Conservation (phyloP, 2,113 vertebrate genomes). For the Melanocharis versteri region DNA sequence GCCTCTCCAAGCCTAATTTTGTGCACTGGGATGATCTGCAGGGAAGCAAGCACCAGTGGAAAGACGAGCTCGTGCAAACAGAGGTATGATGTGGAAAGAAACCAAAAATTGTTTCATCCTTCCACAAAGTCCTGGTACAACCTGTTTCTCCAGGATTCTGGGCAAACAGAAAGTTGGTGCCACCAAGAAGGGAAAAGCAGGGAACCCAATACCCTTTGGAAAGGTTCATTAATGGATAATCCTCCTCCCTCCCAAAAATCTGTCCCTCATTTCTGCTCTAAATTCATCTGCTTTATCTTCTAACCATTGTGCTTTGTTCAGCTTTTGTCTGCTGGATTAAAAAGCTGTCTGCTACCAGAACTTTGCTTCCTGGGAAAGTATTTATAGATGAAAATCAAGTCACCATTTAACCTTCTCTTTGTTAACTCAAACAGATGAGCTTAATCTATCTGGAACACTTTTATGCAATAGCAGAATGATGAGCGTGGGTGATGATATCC, state of each 20-base stretch:
- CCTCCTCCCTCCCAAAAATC: not conserved
- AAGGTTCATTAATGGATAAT: not conserved
- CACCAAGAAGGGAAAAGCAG: not conserved
- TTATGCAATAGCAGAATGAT: not conserved
- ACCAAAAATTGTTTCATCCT: fast-evolving
- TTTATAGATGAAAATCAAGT: slow-evolving; percentile 10
- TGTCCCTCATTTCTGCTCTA: not conserved
- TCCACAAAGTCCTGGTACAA: not conserved
- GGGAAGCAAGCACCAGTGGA: not conserved
- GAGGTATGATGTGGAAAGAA: not conserved
- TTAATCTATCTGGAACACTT: not conserved
- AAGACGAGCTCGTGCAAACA: not conserved
- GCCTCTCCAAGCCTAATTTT: not conserved
- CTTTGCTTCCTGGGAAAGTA: not conserved
- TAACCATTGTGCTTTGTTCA: not conserved
- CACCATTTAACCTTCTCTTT: not conserved
- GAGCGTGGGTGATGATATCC: not conserved
- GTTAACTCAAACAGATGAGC: not conserved
- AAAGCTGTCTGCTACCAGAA: not conserved
- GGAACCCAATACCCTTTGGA: not conserved
- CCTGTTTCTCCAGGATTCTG: not conserved
- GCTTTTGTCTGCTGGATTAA: slow-evolving; percentile 1
- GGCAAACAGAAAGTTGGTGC: not conserved
- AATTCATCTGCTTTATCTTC: not conserved
- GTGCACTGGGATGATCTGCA: not conserved